A percentile compares a stretch with the other conserved stretches of the same genome.
Conservation (phyloP, 2,113 vertebrate genomes). For the Gadus chalcogrammus region DNA sequence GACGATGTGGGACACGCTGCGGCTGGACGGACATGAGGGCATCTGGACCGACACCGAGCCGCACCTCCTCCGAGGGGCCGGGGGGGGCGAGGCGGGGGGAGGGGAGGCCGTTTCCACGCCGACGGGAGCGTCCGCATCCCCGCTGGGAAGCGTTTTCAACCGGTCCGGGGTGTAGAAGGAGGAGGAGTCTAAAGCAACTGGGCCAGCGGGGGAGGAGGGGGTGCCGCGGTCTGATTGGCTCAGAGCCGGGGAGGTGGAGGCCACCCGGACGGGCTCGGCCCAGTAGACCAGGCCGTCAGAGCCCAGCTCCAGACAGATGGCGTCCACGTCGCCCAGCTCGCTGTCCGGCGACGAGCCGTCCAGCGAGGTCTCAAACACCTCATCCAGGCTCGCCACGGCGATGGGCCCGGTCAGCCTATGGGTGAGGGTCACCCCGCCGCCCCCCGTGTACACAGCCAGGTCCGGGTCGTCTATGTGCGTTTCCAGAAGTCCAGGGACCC, state of each 20-base stretch:
- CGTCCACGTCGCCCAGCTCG: constrained; percentile 39
- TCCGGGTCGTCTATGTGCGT: too few species aligned
- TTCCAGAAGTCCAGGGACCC: too few species aligned
- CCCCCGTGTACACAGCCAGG: too few species aligned
- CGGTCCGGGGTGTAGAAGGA: background rate
- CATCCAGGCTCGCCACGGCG: constrained; percentile 22
- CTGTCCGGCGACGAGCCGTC: constrained; percentile 33
- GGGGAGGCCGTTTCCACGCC: background rate
- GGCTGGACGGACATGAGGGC: constrained; percentile 24
- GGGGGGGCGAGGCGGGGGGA: background rate
- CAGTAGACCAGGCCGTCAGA: constrained; percentile 47
- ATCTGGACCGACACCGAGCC: constrained; percentile 47
- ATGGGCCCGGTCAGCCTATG: constrained; percentile 2
- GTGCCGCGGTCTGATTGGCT: constrained; percentile 7
- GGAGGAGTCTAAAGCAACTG: background rate
- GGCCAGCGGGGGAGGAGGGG: background rate
- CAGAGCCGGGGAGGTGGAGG: background rate
- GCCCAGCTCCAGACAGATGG: constrained; percentile 44
- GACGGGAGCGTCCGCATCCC: background rate
- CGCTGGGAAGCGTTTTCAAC: background rate
- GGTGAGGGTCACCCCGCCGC: too few species aligned
- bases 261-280: constrained; percentile 54
- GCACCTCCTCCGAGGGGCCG: background rate
- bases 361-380: constrained; percentile 51
- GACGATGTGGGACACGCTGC: constrained; percentile 54